Base-by-base conservation (phyloP, 2,888 invertebrate genomes). In the Aporophyla nigra region DNA sequence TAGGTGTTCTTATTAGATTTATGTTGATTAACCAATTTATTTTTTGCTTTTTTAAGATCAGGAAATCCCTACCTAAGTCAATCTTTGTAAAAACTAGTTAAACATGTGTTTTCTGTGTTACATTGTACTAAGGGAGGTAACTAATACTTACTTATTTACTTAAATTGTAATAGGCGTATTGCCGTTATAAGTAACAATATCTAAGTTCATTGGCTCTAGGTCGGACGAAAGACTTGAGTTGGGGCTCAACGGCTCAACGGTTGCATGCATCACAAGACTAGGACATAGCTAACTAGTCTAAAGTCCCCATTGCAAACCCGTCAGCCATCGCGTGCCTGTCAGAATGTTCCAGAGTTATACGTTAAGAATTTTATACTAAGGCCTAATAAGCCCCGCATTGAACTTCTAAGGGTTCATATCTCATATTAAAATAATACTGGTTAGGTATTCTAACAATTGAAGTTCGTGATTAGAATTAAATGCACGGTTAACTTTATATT, bases 261-360 rank as follows among this genome's bases (percentile, higher is more conserved):
- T 78, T 78, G 78, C 83, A 73, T 84, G 81, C 65, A 56, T 66
- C 68, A 74, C 65, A 51, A 69, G 53, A 67, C 71, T 62, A 68
- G 56, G 40, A 76, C 76, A 75, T 33, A 54, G 40, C 70, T 61
- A 71, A 79, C 63, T 83, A 73, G 73, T 71, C 49, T 65, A 10
- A 71, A 71, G 51, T 68, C 59, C 72, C 61, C 59, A 68, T 74
- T 43, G 68, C 68, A 76, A 65, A 68, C 82, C 71, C 63, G 74
- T 83, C 84, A 82, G 51, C 33, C 62, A 78, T 79, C 80, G 84
- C 84, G 84, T 82, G 80, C 56, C 27, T 51, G 71, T 76, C 54
- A 24, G 61, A 74, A 84, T 74, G n/a, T 83, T 84, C 40, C 33
- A 77, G 71, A 74, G 76, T 63, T 43, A 40, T 73, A 80, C 53